Base-by-base conservation (phyloP, 1,140 invertebrate species). In the Dendroctonus valens region DNA sequence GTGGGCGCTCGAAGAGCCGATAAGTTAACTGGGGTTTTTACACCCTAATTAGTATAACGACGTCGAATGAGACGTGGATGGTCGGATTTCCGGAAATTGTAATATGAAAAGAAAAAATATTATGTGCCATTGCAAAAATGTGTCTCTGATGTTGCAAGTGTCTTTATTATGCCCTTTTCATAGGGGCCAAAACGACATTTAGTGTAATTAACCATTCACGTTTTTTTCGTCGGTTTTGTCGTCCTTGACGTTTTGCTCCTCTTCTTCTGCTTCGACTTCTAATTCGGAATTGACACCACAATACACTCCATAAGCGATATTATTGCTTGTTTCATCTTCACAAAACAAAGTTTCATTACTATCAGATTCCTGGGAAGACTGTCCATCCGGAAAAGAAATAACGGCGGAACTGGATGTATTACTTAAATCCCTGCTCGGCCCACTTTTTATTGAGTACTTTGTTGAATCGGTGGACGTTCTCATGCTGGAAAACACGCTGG, bases 351-450 rank as follows among this genome's bases (percentile, higher is more conserved):
- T 59, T 9, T 63, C 39, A 39, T 61, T 61, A 9, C 57, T 63
- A 9, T 65, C 58, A 51, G 6, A 49, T 5, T 65, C 50, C 7
- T 58, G 54, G 37, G 60, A 62, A 63, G 12, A 14, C 62, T 40
- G n/a, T 9, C 54, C 68, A 37, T 60, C 40, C 7, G 59, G 48
- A 59, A 70, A 66, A 14, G 63, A 65, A 8, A 66, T 60, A 7
- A 41, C 15, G 15, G 41, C 48, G 0, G 68, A 66, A 14, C 48
- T 64, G 37, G 59, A 37, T 7, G 59, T 58, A 26, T 57, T 42
- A 14, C 39, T 55, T 11, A 63, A 6, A 7, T 68, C 41, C 5
- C 51, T 58, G 38, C 14, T 59, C 2, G 37, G 54, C 7, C 58
- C 12, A 26, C 6, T 69, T 11, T 58, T 54, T 6, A 7, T 46